A percentile compares a stretch with the other conserved stretches of the same genome.
Evolutionary conservation across 2,888 invertebrate species (phyloP).

Genomic region (Oligia fasciuncula): DNA sequence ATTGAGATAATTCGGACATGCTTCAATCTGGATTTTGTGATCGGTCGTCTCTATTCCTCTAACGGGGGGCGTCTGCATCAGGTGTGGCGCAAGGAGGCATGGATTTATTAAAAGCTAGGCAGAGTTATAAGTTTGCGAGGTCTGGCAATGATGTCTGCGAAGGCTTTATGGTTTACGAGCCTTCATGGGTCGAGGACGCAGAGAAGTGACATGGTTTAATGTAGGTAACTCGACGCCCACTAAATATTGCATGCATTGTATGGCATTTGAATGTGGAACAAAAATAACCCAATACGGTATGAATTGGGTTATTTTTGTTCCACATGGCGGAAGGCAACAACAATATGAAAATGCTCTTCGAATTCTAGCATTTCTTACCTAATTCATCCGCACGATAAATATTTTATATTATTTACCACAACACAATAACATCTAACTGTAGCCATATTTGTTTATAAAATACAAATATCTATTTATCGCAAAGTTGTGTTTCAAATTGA

Average conservation of each 20-base stretch:
- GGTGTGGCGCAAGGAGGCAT: neutral
- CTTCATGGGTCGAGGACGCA: neutral
- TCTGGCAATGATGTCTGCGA: neutral
- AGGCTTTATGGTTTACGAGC: neutral
- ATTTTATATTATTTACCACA: conserved; percentile 30
- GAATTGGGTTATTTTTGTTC: too few relatives aligned
- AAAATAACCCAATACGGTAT: too few relatives aligned
- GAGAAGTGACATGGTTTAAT: too few relatives aligned
- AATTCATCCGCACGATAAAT: neutral
- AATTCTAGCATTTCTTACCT: too few relatives aligned
- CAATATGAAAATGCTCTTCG: too few relatives aligned
- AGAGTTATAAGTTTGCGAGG: neutral
- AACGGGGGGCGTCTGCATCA: neutral
- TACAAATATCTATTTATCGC: conserved; percentile 25
- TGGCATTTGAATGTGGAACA: too few relatives aligned
- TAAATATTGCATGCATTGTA: neutral
- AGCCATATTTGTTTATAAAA: conserved; percentile 31
- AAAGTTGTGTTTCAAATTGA: conserved; percentile 52
- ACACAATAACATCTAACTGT: conserved; percentile 15
- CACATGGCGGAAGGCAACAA: too few relatives aligned
- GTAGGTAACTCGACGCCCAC: neutral
- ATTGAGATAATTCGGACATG: neutral
- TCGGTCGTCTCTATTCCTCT: neutral
- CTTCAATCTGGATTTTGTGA: neutral
- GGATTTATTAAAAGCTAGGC: neutral